Evolutionary conservation across 2,888 invertebrate species (phyloP), one percentile per base, ranked within the genome.

Genomic region (Epiblema foenella): DNA sequence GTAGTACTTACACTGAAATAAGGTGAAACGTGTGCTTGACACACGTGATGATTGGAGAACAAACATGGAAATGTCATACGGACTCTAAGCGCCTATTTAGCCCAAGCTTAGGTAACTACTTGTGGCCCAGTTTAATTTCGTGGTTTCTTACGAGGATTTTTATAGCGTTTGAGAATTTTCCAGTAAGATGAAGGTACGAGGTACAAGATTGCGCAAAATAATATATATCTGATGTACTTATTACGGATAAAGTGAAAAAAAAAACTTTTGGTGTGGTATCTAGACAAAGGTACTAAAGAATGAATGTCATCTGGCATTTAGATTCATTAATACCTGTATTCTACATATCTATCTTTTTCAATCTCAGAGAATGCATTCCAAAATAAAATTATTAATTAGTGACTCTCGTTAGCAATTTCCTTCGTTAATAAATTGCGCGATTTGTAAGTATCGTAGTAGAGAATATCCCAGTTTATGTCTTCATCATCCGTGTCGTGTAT

Each of bases 1-100:
- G 78, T 79, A 81, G 87, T 87, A 86, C 85, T 84, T 80, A 76
- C 70, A 71, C 79, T 82, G 79, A 83, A 83, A 84, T 80, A 83
- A 82, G 74, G 77, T 75, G 78, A 79, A 79, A 75, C 77, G 70
- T 73, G 73, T 67, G 72, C 74, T 67, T 73, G 69, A 54, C 73
- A 74, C 78, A 79, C 76, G 77, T 81, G 79, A 79, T 79, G 79
- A 85, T 86, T 86, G 82, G 76, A 80, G 78, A 78, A 82, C 81
- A 89, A 88, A 89, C 83, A 62, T 51, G n/a, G 42, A 62, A 68
- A 68, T 70, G 54, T 46, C 46, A 70, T 59, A 42, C 39, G 12
- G 33, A 42, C 52, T 63, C 51, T 51, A 67, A 67, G 56, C 49
- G 46, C 71, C 62, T 57, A 51, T 39, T 24, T 17, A 46, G 17